Evolutionary conservation across 2,888 invertebrate species (phyloP).

Genomic region (Margaritifera margaritifera): DNA sequence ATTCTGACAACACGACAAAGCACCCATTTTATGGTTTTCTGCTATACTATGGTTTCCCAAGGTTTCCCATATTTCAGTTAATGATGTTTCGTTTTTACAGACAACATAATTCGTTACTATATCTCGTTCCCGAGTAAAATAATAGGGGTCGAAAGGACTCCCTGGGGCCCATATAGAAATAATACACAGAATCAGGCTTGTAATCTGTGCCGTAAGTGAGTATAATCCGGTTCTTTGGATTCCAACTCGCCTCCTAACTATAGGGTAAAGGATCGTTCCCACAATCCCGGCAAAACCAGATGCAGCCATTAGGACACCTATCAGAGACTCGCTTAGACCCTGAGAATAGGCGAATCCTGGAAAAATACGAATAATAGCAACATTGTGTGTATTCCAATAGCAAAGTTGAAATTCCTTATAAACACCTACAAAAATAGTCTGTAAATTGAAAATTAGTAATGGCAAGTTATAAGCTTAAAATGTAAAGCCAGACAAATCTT

Average conservation of each 20-base stretch:
- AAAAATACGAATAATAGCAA: constrained; percentile 5
- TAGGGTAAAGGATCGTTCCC: constrained; percentile 74
- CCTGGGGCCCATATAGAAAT: constrained; percentile 74
- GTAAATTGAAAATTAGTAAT: no score
- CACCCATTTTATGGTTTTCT: no score
- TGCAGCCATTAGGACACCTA: constrained; percentile 72
- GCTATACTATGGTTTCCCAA: no score
- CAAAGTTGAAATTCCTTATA: no score
- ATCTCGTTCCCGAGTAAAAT: constrained; percentile 7
- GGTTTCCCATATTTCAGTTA: no score
- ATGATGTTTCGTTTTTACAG: no score
- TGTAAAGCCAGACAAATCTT: no score
- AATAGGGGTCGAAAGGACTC: constrained; percentile 71
- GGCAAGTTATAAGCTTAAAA: no score
- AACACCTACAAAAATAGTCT: no score
- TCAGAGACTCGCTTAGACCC: constrained; percentile 71
- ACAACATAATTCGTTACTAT: no score
- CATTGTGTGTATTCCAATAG: not conserved
- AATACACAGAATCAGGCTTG: constrained; percentile 71
- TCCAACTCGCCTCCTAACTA: constrained; percentile 67
- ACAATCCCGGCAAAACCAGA: constrained; percentile 74
- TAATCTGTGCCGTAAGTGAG: constrained; percentile 59
- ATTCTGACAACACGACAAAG: no score
- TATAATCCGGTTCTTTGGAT: constrained; percentile 66
- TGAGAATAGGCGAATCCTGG: constrained; percentile 73